Base-by-base conservation (phyloP, 2,797 vertebrate species). In the Crax fasciolata region DNA sequence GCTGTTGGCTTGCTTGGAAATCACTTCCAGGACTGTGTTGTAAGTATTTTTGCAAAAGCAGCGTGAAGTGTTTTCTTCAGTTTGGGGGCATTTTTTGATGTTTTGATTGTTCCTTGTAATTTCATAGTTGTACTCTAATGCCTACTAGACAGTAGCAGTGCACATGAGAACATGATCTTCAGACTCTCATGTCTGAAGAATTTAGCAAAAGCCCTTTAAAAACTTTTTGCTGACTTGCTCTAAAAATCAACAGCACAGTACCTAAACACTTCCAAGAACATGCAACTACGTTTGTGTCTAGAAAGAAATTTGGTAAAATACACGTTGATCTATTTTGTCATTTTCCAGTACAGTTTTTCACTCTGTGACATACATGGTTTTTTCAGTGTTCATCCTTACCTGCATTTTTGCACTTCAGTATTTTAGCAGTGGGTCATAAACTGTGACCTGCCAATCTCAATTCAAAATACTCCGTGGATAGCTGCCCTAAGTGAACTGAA, bases 31-130 rank as follows among this genome's bases (percentile, higher is more conserved):
- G 67, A 43, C 68, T 94, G 48, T 13, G 1, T 91, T 72, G 70
- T 73, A 57, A 75, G 88, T 95, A 78, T 83, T 94, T 90, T 72
- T 75, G 54, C n/a, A 80, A 84, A 94, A 85, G 54, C n/a, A 41
- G 12, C n/a, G 27, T 77, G 38, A 68, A 81, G 70, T 18, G 5
- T 6, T 79, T 95, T 79, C 43, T 73, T 92, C 30, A 9, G 20
- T 62, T 87, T 54, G 1, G 62, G 57, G 38, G 39, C 66, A 44
- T 38, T 72, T 78, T 68, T 72, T 28, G 52, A 23, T 87, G 11
- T 65, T 92, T 76, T 63, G n/a, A 8, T 90, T 70, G 8, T 78
- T 88, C 57, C 67, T 67, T 71, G 15, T 16, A 18, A 14, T 94
- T 43, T 74, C 30, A 6, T 44, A 15, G 16, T 89, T 95, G 58